Evolutionary conservation across 2,113 vertebrate species (phyloP).

Genomic region (Silurus meridionalis): DNA sequence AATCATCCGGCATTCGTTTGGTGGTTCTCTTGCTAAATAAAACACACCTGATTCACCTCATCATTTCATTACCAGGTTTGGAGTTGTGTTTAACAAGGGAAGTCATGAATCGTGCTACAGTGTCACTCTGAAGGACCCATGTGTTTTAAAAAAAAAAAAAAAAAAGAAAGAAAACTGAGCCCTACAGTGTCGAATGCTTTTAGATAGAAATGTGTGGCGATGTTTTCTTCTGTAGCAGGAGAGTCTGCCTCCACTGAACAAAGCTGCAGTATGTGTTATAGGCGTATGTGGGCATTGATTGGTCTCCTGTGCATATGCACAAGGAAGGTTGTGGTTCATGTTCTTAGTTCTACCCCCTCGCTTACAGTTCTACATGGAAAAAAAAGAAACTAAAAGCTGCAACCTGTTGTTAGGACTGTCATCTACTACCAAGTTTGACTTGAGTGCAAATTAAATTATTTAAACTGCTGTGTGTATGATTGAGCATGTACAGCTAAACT

Average conservation of each 20-base stretch:
- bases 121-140: neutral
- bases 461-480: constrained; percentile 69
- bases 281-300: constrained; percentile 20
- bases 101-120: neutral
- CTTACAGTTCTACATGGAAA: constrained; percentile 61
- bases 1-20: neutral
- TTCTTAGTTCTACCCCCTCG: constrained; percentile 57
- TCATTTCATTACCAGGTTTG: neutral
- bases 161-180: neutral
- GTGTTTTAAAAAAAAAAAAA: too few species aligned
- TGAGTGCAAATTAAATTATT: constrained; percentile 57
- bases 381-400: constrained; percentile 23
- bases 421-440: constrained; percentile 68
- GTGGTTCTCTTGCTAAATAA: neutral
- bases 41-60: neutral
- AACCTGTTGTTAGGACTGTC: constrained; percentile 62
- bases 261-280: constrained; percentile 19
- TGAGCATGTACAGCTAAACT: constrained; percentile 76
- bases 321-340: constrained; percentile 12
- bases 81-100: neutral
- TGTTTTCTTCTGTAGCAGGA: neutral
- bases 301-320: neutral
- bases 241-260: neutral
- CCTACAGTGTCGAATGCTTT: neutral
- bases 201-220: neutral